Evolutionary conservation across 2,113 vertebrate genomes (phyloP).

Genomic region (Suricata suricatta): DNA sequence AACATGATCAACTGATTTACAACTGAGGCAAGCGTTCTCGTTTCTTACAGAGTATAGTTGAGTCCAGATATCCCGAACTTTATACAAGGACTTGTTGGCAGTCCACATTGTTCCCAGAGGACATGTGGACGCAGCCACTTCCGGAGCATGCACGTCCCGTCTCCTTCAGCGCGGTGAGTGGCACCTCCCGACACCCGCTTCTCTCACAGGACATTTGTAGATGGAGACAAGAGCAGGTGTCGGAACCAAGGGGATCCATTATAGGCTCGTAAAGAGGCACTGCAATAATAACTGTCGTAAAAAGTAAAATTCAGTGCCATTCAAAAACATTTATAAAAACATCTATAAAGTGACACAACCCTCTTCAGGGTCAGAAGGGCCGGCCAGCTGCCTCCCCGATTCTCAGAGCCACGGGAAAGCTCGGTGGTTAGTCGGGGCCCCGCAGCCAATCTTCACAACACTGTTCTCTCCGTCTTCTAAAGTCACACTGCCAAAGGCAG

Average conservation of each 20-base stretch:
- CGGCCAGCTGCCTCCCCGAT: neutral
- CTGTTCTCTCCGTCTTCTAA: neutral
- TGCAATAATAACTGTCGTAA: constrained; percentile 17
- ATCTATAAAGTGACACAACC: neutral
- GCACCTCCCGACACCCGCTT: neutral
- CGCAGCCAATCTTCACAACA: neutral
- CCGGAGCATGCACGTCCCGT: neutral
- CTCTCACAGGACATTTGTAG: constrained; percentile 8
- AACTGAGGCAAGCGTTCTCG: neutral
- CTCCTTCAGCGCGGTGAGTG: neutral
- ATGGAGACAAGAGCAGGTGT: neutral
- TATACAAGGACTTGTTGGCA: neutral
- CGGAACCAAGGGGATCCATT: neutral
- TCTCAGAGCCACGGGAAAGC: neutral
- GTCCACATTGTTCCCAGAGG: neutral
- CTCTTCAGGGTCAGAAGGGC: neutral
- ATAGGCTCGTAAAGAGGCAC: neutral
- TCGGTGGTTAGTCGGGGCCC: neutral
- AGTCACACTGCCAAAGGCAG: neutral
- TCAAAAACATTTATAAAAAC: constrained; percentile 60
- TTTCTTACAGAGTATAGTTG: neutral
- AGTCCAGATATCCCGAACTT: neutral
- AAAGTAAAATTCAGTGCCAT: constrained; percentile 27
- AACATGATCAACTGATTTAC: neutral
- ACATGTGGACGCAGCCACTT: neutral